Evolutionary conservation across 2,113 vertebrate species (phyloP).

Genomic region (Paraplagusia blochii): DNA sequence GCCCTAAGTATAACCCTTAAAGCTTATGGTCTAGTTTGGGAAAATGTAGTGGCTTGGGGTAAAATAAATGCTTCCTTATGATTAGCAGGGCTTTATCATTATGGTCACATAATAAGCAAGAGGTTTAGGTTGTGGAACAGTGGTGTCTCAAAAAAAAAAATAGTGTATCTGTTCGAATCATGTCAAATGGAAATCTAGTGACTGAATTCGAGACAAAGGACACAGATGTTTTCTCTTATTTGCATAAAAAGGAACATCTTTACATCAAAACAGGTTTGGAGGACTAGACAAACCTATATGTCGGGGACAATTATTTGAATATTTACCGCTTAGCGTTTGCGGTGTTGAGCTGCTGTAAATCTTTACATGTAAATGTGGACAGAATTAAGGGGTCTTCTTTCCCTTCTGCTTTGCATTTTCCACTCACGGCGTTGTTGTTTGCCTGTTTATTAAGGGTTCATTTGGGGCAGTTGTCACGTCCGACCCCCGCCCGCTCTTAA

Average conservation of each 20-base stretch:
- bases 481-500: neutral
- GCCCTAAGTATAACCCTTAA: neutral
- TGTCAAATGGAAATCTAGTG: no score
- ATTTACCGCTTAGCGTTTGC: conserved; percentile 14
- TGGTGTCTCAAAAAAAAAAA: no score
- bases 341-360: conserved; percentile 14
- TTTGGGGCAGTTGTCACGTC: no score
- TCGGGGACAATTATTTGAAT: neutral
- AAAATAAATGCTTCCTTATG: neutral
- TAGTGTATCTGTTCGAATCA: no score
- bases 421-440: conserved; percentile 27
- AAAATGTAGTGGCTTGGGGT: neutral
- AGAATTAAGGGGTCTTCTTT: conserved; percentile 20
- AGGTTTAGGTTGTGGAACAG: neutral
- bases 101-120: neutral
- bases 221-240: neutral
- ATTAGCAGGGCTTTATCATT: neutral
- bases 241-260: no score
- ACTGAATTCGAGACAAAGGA: no score
- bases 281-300: no score
- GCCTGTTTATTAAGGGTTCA: neutral
- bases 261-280: no score
- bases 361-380: conserved; percentile 25
- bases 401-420: neutral
- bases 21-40: neutral